Base-by-base conservation (phyloP, 2,888 invertebrate genomes). In the Mycalesis mineus region DNA sequence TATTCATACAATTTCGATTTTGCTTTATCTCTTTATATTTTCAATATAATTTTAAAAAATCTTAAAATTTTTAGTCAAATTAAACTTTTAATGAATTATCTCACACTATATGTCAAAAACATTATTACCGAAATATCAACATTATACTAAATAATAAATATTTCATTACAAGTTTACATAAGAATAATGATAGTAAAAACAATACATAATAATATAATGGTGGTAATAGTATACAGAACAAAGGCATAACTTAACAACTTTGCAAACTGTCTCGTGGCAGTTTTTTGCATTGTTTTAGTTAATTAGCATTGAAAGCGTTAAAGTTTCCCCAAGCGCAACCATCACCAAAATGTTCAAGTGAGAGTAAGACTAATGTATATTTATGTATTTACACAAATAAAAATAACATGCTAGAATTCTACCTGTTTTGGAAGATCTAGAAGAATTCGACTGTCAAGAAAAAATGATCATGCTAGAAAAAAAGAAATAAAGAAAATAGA, bases 231-330 rank as follows among this genome's bases (percentile, higher is more conserved):
- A 51, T 70, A 73, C 62, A 68, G 62, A 65, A 69, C 65, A 68
- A 68, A 82, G 79, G 81, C 80, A 74, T 79, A 75, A 67, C 72
- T 60, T 45, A 72, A 73, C 70, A 73, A 67, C 69, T 72, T 74
- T 84, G 84, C 86, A 85, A 83, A 82, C 83, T 88, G 88, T 89
- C 87, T 88, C 88, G 88, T 88, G 86, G 83, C 81, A 83, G 84
- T 79, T 79, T 84, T 61, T 82, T 87, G 88, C 87, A 82, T 65
- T 74, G 68, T 72, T 64, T 61, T 28, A 68, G 72, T 77, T 73
- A 77, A 77, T 74, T 80, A 80, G 84, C 84, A 61, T 74, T 72
- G 60, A 67, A 83, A 83, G 84, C 84, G 65, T 84, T 82, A 80
- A 64, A 67, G 74, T 62, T 63, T 70, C 68, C 73, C 68, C 70